Conservation (phyloP, 2,888 invertebrate species). For the Nipponacmea schrenckii region DNA sequence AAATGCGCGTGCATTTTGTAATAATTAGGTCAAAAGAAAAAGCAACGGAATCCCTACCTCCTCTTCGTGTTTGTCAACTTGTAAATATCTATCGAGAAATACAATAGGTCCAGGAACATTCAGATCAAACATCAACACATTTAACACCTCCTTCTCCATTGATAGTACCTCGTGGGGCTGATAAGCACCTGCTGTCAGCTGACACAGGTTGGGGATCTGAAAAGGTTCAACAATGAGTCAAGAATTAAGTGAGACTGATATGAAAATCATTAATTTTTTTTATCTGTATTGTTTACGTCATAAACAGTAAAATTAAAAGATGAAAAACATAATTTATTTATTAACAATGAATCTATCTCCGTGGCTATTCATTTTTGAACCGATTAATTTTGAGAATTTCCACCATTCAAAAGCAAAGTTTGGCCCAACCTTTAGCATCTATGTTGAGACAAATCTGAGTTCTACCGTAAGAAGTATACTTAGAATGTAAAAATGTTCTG, state of each 20-base stretch:
- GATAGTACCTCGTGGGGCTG: slow-evolving; percentile 41
- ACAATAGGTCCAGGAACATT: slow-evolving; percentile 44
- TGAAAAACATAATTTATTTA: not conserved
- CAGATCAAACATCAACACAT: slow-evolving; percentile 46
- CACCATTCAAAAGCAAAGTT: no score
- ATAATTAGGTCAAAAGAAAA: no score
- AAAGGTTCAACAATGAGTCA: not conserved
- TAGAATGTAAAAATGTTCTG: no score
- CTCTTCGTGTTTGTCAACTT: slow-evolving; percentile 33
- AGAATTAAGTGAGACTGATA: not conserved
- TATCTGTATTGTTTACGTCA: not conserved
- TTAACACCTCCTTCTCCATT: slow-evolving; percentile 48
- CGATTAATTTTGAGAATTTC: no score
- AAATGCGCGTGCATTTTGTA: no score
- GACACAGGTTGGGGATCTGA: slow-evolving; percentile 48
- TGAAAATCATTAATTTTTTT: not conserved
- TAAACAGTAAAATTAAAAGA: not conserved
- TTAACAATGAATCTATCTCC: no score
- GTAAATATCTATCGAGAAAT: slow-evolving; percentile 52
- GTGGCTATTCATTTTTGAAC: not conserved
- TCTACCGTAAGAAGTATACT: no score
- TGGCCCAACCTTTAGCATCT: no score
- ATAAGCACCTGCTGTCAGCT: slow-evolving; percentile 57
- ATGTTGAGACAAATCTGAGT: no score
- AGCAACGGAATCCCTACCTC: slow-evolving; percentile 34